These are phyloP conservation scores for Drosophila leontia DNA, from an alignment of 1,140 invertebrate genomes.

Conservation along the genomic window DNA sequence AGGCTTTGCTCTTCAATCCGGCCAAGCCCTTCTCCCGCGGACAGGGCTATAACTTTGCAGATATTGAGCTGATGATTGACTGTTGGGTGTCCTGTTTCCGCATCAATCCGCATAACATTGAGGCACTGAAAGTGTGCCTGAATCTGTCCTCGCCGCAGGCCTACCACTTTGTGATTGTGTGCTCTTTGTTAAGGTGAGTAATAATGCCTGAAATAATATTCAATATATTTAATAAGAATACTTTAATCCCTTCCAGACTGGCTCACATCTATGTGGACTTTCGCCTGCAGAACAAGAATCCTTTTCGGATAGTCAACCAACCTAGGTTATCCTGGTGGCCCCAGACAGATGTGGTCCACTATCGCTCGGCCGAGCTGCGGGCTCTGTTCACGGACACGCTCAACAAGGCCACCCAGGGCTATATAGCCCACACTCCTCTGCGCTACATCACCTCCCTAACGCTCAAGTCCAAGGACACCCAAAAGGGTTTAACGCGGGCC, in stretches of 20 bases:
- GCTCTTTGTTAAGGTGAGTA: conserved; percentile 94
- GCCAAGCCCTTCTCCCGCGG: conserved; percentile 94
- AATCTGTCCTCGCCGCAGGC: conserved; percentile 93
- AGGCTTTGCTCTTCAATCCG: conserved; percentile 95
- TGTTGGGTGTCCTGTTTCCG: conserved; percentile 98
- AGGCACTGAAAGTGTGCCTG: conserved; percentile 97
- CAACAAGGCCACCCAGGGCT: conserved; percentile 96
- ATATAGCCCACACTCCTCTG: conserved; percentile 93
- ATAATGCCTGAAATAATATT: conserved; percentile 1
- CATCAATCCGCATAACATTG: conserved; percentile 98
- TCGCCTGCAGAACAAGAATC: conserved; percentile 78
- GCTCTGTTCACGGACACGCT: conserved; percentile 98
- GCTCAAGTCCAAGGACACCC: conserved; percentile 94
- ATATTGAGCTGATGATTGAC: conserved; percentile 98
- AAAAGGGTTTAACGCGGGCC: conserved; percentile 92
- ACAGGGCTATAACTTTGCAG: conserved; percentile 91
- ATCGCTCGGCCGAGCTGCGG: conserved; percentile 94
- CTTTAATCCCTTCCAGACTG: conserved; percentile 40
- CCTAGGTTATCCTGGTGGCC: conserved; percentile 98
- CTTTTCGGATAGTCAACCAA: conserved; percentile 94
- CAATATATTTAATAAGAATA: neutral
- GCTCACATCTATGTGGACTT: conserved; percentile 82
- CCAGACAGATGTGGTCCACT: conserved; percentile 97
- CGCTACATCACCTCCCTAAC: conserved; percentile 94
- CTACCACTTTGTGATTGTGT: conserved; percentile 97